Evolutionary conservation across 2,888 invertebrate genomes (phyloP).

Genomic region (Drosophila niveifrons): DNA sequence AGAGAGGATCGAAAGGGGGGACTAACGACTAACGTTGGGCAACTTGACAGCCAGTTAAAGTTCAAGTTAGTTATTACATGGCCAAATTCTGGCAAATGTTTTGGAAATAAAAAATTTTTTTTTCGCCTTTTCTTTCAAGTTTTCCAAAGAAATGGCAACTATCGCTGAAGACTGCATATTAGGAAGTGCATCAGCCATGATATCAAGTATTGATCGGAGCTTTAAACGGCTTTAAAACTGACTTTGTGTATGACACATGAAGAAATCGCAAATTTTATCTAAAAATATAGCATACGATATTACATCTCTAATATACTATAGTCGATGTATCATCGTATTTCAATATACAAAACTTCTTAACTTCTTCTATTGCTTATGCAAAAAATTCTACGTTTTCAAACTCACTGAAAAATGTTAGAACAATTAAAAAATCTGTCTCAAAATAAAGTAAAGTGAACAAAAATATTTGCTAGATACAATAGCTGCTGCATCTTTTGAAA

Average conservation of each 20-base stretch:
- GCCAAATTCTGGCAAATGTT: slow-evolving; percentile 57
- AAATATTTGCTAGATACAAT: too few species aligned
- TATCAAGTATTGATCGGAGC: not conserved
- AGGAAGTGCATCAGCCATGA: not conserved
- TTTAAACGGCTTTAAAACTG: not conserved
- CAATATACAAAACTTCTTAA: too few species aligned
- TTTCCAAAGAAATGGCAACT: not conserved
- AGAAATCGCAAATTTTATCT: not conserved
- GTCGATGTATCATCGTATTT: too few species aligned
- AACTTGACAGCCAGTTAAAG: slow-evolving; percentile 51
- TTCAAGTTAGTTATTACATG: slow-evolving; percentile 61
- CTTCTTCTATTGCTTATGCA: too few species aligned
- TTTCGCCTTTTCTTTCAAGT: not conserved
- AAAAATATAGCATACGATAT: too few species aligned
- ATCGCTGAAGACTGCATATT: not conserved
- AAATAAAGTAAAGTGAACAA: too few species aligned
- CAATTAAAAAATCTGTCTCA: too few species aligned
- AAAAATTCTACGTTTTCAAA: too few species aligned
- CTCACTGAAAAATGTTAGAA: too few species aligned
- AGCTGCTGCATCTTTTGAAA: too few species aligned
- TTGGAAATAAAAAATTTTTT: slow-evolving; percentile 35
- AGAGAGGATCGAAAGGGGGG: not conserved
- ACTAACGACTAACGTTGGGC: slow-evolving; percentile 30
- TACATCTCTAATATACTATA: too few species aligned
- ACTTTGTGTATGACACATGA: not conserved